Percentiles rank a stretch among this genome's conserved stretches.
phyloP scores from a whole-genome alignment of 2,888 invertebrate genomes.

The Epistrophe grossulariae region DNA sequence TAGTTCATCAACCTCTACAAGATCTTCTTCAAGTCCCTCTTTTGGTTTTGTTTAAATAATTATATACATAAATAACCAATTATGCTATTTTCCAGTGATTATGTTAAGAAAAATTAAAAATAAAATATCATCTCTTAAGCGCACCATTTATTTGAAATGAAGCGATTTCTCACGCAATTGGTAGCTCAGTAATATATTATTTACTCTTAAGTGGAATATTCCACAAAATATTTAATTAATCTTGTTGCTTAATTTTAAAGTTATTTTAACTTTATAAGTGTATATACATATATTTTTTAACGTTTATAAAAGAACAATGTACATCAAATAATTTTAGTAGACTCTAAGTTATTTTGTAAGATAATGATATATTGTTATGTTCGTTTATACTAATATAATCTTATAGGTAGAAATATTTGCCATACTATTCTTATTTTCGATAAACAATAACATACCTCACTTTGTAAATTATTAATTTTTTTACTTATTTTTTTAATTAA shows the following conservation, averaged over 20 bases:
- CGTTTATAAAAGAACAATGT: not conserved
- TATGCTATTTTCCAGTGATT: not conserved
- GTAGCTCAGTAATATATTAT: not conserved
- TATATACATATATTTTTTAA: not conserved
- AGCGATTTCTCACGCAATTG: not conserved
- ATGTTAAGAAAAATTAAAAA: not conserved
- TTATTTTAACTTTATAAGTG: not conserved
- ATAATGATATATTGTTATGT: not conserved
- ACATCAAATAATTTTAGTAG: not conserved
- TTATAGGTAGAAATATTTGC: not conserved
- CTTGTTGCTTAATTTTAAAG: not conserved
- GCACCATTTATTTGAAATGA: not conserved
- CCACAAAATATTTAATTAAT: not conserved
- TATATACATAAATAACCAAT: not conserved
- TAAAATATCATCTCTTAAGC: not conserved
- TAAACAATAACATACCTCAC: not conserved
- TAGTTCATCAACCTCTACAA: constrained; percentile 21
- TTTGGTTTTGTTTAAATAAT: constrained; percentile 39
- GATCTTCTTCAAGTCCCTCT: constrained; percentile 45
- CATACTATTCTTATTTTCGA: not conserved
- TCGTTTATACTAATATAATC: not conserved
- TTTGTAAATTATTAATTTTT: not conserved
- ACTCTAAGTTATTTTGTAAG: not conserved
- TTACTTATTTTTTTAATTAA: not conserved
- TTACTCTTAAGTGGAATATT: not conserved